phyloP scores from a whole-genome alignment of 2,113 vertebrate species.

The Gracilinanus agilis region DNA sequence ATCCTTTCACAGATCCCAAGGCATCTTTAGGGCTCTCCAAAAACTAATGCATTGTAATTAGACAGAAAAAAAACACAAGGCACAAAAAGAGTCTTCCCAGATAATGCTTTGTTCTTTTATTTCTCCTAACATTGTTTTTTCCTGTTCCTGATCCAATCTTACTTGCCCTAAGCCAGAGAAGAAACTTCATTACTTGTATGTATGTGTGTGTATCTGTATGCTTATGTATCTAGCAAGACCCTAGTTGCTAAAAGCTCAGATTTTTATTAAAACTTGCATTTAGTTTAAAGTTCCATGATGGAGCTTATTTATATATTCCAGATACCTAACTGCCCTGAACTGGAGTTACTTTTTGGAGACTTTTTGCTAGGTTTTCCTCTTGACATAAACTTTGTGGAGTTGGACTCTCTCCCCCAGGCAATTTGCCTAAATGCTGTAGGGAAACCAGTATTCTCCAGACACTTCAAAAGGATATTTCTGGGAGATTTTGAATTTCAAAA shows the following conservation, averaged over 20 bases:
- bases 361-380: background rate
- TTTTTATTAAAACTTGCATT: background rate
- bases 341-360: background rate
- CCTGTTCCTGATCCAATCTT: background rate
- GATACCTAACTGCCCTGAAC: background rate
- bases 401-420: background rate
- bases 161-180: background rate
- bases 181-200: background rate
- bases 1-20: background rate
- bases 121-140: conserved; percentile 25
- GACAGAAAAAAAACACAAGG: conserved; percentile 6
- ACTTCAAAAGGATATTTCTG: background rate
- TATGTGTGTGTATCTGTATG: too few relatives aligned
- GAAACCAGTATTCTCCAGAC: background rate
- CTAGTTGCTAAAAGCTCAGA: background rate
- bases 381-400: background rate
- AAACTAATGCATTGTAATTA: background rate
- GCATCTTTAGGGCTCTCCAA: background rate
- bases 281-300: background rate
- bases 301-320: background rate
- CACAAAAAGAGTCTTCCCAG: background rate
- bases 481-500: background rate
- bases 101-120: background rate
- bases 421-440: background rate
- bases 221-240: background rate